These are phyloP conservation scores for Lapara coniferarum DNA, from an alignment of 2,888 invertebrate species.

Conservation along the genomic window DNA sequence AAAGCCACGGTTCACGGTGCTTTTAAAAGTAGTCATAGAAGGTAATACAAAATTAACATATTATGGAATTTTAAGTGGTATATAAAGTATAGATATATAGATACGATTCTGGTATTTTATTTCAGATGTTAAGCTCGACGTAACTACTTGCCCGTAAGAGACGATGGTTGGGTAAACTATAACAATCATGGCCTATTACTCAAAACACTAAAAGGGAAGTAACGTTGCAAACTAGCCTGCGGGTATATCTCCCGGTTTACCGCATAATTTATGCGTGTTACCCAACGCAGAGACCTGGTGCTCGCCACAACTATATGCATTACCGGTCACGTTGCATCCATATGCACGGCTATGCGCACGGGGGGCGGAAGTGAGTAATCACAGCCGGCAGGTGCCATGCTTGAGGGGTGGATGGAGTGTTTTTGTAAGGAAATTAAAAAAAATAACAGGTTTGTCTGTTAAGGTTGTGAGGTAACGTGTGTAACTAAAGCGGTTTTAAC, in stretches of 20 bases:
- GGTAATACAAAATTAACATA: too few species aligned
- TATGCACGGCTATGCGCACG: constrained; percentile 31
- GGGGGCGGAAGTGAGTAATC: constrained; percentile 58
- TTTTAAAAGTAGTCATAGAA: too few species aligned
- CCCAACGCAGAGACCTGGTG: not conserved
- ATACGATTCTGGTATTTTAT: too few species aligned
- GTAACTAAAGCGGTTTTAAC: too few species aligned
- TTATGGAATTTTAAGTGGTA: too few species aligned
- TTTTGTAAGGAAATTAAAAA: not conserved
- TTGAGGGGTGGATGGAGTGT: not conserved
- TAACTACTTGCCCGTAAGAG: too few species aligned
- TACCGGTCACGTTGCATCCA: constrained; percentile 51
- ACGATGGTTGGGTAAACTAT: too few species aligned
- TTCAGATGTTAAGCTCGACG: too few species aligned
- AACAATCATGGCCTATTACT: too few species aligned
- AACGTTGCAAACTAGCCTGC: not conserved
- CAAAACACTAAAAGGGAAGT: too few species aligned
- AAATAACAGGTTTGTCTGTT: not conserved
- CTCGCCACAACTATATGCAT: constrained; percentile 36
- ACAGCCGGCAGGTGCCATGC: constrained; percentile 50
- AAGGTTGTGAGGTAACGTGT: not conserved
- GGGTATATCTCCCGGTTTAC: not conserved
- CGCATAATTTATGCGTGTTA: constrained; percentile 6
- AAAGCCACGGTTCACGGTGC: too few species aligned
- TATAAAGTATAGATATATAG: too few species aligned